Evolutionary conservation across 2,888 invertebrate genomes (phyloP).

Genomic region (Tortricodes alternella): DNA sequence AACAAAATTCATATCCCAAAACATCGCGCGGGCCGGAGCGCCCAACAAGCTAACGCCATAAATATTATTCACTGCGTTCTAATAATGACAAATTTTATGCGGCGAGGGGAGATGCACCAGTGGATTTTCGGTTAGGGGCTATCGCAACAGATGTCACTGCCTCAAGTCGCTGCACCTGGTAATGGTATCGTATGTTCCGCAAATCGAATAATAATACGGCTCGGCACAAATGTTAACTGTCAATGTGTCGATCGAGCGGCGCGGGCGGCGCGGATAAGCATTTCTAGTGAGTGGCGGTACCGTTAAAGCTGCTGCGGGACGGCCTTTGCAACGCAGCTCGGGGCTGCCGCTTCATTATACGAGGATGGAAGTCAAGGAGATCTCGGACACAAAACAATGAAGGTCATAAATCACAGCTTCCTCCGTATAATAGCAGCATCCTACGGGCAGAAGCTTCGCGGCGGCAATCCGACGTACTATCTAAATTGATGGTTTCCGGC

Average conservation of each 20-base stretch:
- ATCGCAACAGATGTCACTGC: conserved; percentile 56
- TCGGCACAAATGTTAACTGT: conserved; percentile 32
- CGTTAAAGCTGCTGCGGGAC: conserved; percentile 11
- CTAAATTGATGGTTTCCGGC: conserved; percentile 81
- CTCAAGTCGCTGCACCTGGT: conserved; percentile 44
- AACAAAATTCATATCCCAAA: conserved; percentile 36
- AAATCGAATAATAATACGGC: conserved; percentile 33
- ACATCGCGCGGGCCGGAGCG: conserved; percentile 36
- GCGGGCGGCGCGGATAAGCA: not conserved
- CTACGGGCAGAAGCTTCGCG: conserved; percentile 71
- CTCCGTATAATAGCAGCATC: conserved; percentile 75
- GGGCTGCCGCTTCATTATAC: conserved; percentile 50
- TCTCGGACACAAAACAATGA: conserved; percentile 75
- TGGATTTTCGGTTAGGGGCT: conserved; percentile 48
- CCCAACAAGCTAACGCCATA: conserved; percentile 33
- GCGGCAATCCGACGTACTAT: conserved; percentile 77
- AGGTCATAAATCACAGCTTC: conserved; percentile 79
- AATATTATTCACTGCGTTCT: conserved; percentile 41
- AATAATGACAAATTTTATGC: conserved; percentile 54
- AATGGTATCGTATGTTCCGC: conserved; percentile 38
- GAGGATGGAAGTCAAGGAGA: conserved; percentile 59
- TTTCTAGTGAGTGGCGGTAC: conserved; percentile 12
- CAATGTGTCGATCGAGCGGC: conserved; percentile 11
- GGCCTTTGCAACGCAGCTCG: not conserved
- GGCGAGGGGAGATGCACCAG: conserved; percentile 44